A percentile compares a stretch with the other conserved stretches of the same genome.
Evolutionary conservation across 1,140 invertebrate genomes (phyloP).

Genomic region (Melipona quadrifasciata): DNA sequence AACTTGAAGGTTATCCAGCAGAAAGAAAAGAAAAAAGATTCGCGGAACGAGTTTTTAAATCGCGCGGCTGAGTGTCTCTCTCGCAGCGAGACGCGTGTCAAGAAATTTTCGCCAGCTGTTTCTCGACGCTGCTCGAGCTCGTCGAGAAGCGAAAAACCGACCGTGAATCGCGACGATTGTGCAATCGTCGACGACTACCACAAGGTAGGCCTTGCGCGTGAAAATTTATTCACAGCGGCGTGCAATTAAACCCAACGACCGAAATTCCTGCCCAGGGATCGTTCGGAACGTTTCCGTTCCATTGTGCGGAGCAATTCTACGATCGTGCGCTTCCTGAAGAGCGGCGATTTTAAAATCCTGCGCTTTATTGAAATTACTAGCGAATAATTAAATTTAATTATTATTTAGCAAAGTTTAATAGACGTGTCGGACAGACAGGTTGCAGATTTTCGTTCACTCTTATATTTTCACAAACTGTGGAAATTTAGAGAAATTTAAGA

Average conservation of each 20-base stretch:
- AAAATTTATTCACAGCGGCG: conserved; percentile 24
- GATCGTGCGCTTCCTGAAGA: neutral
- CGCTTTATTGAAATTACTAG: neutral
- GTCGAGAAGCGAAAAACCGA: neutral
- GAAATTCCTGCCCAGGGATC: conserved; percentile 24
- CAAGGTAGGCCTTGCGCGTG: neutral
- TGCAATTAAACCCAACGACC: conserved; percentile 39
- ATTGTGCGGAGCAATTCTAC: neutral
- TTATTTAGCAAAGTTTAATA: too few relatives aligned
- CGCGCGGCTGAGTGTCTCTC: too few relatives aligned
- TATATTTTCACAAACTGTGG: too few relatives aligned
- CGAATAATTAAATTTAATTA: too few relatives aligned
- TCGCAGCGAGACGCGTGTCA: too few relatives aligned
- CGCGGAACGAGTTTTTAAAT: too few relatives aligned
- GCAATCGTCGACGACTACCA: conserved; percentile 8
- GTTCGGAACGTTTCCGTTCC: conserved; percentile 18
- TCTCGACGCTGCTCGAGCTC: neutral
- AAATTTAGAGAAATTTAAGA: too few relatives aligned
- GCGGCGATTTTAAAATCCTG: neutral
- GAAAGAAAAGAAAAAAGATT: too few relatives aligned
- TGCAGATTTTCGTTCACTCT: too few relatives aligned
- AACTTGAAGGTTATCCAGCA: too few relatives aligned
- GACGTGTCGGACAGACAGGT: too few relatives aligned
- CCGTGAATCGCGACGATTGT: conserved; percentile 12
- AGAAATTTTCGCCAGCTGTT: neutral